A percentile compares a stretch with the other conserved stretches of the same genome.
Evolutionary conservation across 2,888 invertebrate species (phyloP).

Genomic region (Watsonalla binaria): DNA sequence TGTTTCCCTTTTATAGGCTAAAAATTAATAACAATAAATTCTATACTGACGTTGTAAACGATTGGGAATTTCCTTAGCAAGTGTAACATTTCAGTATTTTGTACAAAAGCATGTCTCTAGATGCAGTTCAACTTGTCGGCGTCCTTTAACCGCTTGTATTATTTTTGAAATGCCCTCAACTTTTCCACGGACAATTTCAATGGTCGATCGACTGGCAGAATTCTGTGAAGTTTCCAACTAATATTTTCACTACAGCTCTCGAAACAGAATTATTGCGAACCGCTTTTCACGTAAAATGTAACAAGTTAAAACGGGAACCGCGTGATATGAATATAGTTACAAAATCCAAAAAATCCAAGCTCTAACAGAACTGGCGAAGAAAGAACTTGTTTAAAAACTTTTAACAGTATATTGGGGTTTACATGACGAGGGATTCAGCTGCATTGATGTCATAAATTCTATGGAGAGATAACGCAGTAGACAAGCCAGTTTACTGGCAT

Average conservation of each 20-base stretch:
- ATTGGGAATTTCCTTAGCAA: too few relatives aligned
- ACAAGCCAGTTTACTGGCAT: conserved; percentile 25
- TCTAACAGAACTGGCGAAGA: conserved; percentile 4
- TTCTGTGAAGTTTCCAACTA: conserved; percentile 61
- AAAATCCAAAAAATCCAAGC: conserved; percentile 9
- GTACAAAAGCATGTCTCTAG: too few relatives aligned
- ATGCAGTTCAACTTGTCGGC: too few relatives aligned
- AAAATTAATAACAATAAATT: too few relatives aligned
- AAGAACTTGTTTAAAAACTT: conserved; percentile 4
- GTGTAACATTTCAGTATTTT: too few relatives aligned
- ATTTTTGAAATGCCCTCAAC: conserved; percentile 20
- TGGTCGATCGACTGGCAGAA: conserved; percentile 34
- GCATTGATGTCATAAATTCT: conserved; percentile 22
- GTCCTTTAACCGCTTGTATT: background rate
- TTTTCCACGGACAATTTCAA: conserved; percentile 49
- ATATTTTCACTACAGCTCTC: conserved; percentile 61
- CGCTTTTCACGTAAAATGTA: conserved; percentile 52
- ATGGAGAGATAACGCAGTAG: conserved; percentile 14
- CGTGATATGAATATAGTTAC: conserved; percentile 41
- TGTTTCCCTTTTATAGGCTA: too few relatives aligned
- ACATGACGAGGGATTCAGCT: conserved; percentile 9
- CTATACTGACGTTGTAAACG: too few relatives aligned
- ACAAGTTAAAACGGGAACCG: conserved; percentile 50
- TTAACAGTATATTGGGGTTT: conserved; percentile 7
- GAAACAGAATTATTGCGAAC: conserved; percentile 62